phyloP scores from a whole-genome alignment of 2,113 vertebrate species.

The Trogon surrucura region DNA sequence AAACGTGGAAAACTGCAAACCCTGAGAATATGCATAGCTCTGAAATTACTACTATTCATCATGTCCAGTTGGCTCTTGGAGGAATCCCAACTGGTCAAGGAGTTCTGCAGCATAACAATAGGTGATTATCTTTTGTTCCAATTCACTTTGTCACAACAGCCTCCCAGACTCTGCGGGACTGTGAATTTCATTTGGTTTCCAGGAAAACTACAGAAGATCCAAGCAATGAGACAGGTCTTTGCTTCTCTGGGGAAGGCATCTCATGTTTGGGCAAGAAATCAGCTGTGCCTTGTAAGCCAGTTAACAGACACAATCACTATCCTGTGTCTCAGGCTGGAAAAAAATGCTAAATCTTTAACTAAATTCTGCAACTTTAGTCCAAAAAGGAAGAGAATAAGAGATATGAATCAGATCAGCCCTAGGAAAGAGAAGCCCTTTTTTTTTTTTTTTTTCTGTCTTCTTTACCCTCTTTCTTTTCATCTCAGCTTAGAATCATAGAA shows the following conservation, averaged over 20 bases:
- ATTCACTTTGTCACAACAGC: not conserved
- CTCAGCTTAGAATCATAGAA: not conserved
- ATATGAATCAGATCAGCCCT: not conserved
- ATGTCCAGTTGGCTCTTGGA: slow-evolving; percentile 1
- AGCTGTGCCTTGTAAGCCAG: not conserved
- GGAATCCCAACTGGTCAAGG: not conserved
- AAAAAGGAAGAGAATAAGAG: not conserved
- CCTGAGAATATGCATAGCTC: not conserved
- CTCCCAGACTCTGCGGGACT: not conserved
- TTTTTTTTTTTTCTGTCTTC: not conserved
- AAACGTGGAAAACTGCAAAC: slow-evolving; percentile 1
- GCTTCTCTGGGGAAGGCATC: not conserved
- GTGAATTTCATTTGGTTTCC: not conserved
- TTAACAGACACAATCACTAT: not conserved
- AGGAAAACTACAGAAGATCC: not conserved
- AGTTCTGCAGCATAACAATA: slow-evolving; percentile 5
- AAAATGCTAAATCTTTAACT: not conserved
- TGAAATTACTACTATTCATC: slow-evolving; percentile 7
- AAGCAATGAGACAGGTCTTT: not conserved
- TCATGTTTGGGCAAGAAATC: not conserved
- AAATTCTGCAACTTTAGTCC: not conserved
- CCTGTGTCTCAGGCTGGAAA: not conserved
- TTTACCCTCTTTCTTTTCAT: not conserved
- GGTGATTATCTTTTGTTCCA: not conserved
- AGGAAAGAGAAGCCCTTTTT: not conserved